Evolutionary conservation across 2,888 invertebrate species (phyloP).

Genomic region (Diadegma fenestrale): DNA sequence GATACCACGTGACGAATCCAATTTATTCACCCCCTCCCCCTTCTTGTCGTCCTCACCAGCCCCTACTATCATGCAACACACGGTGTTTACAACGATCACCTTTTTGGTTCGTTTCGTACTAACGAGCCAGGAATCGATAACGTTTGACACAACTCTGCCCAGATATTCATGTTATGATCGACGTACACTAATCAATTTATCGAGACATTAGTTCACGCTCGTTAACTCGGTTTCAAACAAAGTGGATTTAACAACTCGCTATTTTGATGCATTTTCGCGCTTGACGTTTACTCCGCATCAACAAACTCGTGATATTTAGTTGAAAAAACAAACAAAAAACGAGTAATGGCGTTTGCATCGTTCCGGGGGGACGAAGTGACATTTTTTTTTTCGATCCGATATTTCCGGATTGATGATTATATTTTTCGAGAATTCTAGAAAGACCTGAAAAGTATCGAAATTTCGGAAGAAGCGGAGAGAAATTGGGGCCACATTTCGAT

Average conservation of each 20-base stretch:
- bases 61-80: background rate
- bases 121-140: conserved; percentile 6
- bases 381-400: background rate
- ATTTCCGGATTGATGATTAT: background rate
- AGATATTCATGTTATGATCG: background rate
- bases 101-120: background rate
- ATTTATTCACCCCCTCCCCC: background rate
- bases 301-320: background rate
- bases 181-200: background rate
- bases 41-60: background rate
- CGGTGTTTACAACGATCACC: background rate
- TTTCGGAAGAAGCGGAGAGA: background rate
- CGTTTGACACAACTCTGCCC: background rate
- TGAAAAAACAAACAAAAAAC: background rate
- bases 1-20: background rate
- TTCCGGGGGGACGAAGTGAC: background rate
- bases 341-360: background rate
- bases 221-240: background rate
- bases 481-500: background rate
- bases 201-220: background rate
- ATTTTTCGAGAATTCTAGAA: too few species aligned
- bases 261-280: background rate
- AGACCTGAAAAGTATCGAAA: background rate
- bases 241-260: background rate
- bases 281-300: background rate